Base-by-base conservation (phyloP, 2,113 vertebrate species). In the Raja brachyura region DNA sequence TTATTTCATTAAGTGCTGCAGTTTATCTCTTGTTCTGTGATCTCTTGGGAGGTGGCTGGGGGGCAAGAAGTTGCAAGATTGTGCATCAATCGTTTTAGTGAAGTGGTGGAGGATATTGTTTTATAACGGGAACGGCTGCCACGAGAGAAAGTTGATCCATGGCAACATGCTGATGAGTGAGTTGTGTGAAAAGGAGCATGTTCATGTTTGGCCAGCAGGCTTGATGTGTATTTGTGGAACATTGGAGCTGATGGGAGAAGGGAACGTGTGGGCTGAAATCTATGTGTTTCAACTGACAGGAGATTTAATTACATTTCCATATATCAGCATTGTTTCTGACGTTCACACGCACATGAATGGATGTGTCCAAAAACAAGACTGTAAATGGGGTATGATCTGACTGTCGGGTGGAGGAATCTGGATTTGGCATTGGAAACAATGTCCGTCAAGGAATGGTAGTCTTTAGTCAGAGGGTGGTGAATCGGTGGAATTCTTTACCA, bases 271-370 rank as follows among this genome's bases (percentile, higher is more conserved):
- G 86, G 63, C 88, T 48, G 33, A 48, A 90, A 63, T 54, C 39
- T 48, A 48, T 48, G 73, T 54, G 66, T 92, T 92, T 70, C 88
- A 54, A 8, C 31, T 73, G 63, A 73, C 39, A 54, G 90, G 68
- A 54, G 18, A 74, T 74, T 92, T 73, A 92, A 92, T 92, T 92
- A 92, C 90, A 92, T 74, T 92, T 88, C 59, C 66, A 92, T 73
- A 25, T 54, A 92, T 92, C 68, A 73, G 90, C 90, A 92, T 66
- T 73, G 39, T 48, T 92, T 92, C 66, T 9, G 22, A 74, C 20
- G 68, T 92, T 92, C 70, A 28, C 73, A 92, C 3, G 54, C 28
- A 25, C 4, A 70, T 33, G 48, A 73, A 73, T 33, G 61, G 20
- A 13, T 9, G 31, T 54, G 31, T 92, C 39, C 20, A 73, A 74